Conservation (phyloP, 2,113 vertebrate species). For the Entosphenus tridentatus region DNA sequence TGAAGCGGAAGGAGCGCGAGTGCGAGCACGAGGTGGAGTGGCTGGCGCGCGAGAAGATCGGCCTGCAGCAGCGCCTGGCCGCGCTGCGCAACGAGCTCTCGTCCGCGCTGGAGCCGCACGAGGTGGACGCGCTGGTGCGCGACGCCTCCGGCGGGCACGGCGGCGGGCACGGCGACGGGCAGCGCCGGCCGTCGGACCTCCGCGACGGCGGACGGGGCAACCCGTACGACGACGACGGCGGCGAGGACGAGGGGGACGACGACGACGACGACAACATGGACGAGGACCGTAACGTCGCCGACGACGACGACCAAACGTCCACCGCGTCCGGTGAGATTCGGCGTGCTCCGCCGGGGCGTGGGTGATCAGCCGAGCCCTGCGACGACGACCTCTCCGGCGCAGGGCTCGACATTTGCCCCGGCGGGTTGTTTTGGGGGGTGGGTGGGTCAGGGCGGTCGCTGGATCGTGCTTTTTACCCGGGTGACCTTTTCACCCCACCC, state of each 20-base stretch:
- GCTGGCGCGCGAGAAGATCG: background rate
- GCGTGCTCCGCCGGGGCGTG: background rate
- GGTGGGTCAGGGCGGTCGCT: no score
- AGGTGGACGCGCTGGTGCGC: background rate
- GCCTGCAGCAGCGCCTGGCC: background rate
- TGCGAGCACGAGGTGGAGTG: conserved; percentile 1
- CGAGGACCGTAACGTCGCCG: no score
- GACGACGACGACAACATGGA: no score
- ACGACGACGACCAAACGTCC: conserved; percentile 2
- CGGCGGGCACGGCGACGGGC: background rate
- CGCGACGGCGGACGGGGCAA: background rate
- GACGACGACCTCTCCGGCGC: no score
- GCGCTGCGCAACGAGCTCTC: conserved; percentile 1
- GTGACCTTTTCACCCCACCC: no score
- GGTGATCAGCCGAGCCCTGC: no score
- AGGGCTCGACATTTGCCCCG: no score
- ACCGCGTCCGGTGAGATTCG: conserved; percentile 1
- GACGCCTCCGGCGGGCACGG: background rate
- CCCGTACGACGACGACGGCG: no score
- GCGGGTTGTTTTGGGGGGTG: no score
- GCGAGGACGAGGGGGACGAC: no score
- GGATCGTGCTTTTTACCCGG: no score
- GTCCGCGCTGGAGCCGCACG: background rate
- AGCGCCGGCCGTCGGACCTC: background rate
- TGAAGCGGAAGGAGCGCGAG: conserved; percentile 4